phyloP scores from a whole-genome alignment of 2,888 invertebrate genomes.

The Podotricha telesiphe region DNA sequence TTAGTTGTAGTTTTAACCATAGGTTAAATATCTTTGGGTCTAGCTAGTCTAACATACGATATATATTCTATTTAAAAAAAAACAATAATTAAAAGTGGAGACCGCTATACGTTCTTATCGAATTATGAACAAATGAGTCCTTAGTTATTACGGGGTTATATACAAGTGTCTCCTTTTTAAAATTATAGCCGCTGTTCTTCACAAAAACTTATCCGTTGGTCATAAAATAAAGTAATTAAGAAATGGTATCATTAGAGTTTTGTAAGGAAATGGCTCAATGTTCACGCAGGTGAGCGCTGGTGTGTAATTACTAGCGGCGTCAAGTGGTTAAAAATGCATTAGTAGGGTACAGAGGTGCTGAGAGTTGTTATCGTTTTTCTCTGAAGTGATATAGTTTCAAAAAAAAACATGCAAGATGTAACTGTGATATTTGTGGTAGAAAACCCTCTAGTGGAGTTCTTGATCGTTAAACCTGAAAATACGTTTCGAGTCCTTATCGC shows the following conservation, averaged over 20 bases:
- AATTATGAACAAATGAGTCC: too few species aligned
- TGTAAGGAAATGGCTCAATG: constrained; percentile 35
- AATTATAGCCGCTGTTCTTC: not conserved
- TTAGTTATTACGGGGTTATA: too few species aligned
- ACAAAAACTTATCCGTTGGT: constrained; percentile 17
- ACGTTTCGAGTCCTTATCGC: too few species aligned
- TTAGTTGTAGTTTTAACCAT: too few species aligned
- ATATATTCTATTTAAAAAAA: too few species aligned
- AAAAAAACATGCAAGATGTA: not conserved
- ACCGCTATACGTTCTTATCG: too few species aligned
- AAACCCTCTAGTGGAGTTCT: too few species aligned
- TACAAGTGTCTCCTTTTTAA: not conserved
- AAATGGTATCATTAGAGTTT: constrained; percentile 28
- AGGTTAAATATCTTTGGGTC: too few species aligned
- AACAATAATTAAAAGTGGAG: too few species aligned
- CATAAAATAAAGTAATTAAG: constrained; percentile 25
- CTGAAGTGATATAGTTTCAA: constrained; percentile 11
- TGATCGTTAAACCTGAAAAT: too few species aligned
- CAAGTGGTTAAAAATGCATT: constrained; percentile 66
- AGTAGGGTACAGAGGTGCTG: constrained; percentile 39
- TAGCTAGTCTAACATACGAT: too few species aligned
- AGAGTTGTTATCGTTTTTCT: constrained; percentile 22
- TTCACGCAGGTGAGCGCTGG: constrained; percentile 33
- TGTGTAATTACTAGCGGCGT: constrained; percentile 51
- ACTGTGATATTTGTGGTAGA: not conserved